Conservation (phyloP, 1,140 invertebrate species). For the Parasteatoda tepidariorum region DNA sequence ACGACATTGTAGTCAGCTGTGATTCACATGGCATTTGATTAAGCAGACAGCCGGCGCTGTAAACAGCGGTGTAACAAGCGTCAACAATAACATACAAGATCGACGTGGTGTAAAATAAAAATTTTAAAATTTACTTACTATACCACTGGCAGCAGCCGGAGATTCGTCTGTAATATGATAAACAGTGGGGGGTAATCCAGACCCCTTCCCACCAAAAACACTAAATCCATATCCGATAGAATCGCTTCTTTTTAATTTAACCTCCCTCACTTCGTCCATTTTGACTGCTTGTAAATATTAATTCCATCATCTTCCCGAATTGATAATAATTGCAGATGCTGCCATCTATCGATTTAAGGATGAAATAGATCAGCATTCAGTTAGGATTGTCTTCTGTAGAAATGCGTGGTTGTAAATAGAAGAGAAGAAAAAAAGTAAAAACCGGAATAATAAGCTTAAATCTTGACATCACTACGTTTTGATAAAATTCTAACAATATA, state of each 20-base stretch:
- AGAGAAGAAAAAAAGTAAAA: too few species aligned
- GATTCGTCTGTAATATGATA: constrained; percentile 92
- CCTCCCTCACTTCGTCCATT: constrained; percentile 61
- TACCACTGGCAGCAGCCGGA: constrained; percentile 85
- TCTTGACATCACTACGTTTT: too few species aligned
- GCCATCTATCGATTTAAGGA: not conserved
- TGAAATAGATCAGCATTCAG: too few species aligned
- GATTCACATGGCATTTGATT: constrained; percentile 9
- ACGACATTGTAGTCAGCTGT: constrained; percentile 7
- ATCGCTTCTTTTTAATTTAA: constrained; percentile 65
- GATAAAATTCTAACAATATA: too few species aligned
- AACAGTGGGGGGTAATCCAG: constrained; percentile 83
- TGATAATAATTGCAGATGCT: not conserved
- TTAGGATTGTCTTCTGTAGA: too few species aligned
- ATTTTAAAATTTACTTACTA: constrained; percentile 75
- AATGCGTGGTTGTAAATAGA: too few species aligned
- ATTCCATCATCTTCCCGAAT: not conserved
- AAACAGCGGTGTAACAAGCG: constrained; percentile 37
- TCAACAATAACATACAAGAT: not conserved
- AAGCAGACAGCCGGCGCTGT: constrained; percentile 51
- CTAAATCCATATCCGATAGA: constrained; percentile 84
- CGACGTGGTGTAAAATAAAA: not conserved
- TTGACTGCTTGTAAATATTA: constrained; percentile 28
- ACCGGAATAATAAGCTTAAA: too few species aligned
- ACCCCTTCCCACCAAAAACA: constrained; percentile 84